These are phyloP conservation scores for Diploscapter pachys DNA, from an alignment of 1,140 invertebrate species.

Conservation along the genomic window DNA sequence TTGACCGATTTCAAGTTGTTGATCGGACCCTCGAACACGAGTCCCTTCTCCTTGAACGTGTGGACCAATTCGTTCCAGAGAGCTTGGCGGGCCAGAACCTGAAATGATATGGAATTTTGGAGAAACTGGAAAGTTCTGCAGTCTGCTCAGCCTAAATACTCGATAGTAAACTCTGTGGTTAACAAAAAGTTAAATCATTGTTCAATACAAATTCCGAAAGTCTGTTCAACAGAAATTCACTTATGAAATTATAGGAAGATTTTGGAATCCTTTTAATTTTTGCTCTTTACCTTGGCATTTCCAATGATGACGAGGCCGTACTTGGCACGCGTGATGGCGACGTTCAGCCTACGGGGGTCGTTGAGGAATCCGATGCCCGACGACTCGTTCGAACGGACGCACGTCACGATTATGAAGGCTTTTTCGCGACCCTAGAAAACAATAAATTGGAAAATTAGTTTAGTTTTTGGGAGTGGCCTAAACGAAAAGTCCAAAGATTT, in stretches of 20 bases:
- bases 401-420: conserved; percentile 89
- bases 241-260: background rate
- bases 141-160: background rate
- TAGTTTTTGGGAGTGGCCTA: background rate
- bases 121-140: background rate
- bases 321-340: conserved; percentile 92
- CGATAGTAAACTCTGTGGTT: background rate
- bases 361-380: conserved; percentile 90
- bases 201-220: background rate
- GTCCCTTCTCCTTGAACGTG: conserved; percentile 96
- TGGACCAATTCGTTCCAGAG: conserved; percentile 96
- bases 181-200: background rate
- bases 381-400: conserved; percentile 83
- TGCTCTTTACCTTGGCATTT: conserved; percentile 75
- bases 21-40: conserved; percentile 92
- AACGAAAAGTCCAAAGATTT: too few relatives aligned
- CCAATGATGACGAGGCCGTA: conserved; percentile 96
- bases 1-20: conserved; percentile 94
- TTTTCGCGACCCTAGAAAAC: conserved; percentile 80
- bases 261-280: background rate
- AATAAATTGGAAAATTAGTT: conserved; percentile 26
- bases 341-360: conserved; percentile 93
- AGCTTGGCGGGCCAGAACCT: conserved; percentile 87
- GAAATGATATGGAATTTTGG: background rate
- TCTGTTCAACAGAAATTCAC: background rate